Base-by-base conservation (phyloP, 2,888 invertebrate genomes). In the Nesidiocoris tenuis region DNA sequence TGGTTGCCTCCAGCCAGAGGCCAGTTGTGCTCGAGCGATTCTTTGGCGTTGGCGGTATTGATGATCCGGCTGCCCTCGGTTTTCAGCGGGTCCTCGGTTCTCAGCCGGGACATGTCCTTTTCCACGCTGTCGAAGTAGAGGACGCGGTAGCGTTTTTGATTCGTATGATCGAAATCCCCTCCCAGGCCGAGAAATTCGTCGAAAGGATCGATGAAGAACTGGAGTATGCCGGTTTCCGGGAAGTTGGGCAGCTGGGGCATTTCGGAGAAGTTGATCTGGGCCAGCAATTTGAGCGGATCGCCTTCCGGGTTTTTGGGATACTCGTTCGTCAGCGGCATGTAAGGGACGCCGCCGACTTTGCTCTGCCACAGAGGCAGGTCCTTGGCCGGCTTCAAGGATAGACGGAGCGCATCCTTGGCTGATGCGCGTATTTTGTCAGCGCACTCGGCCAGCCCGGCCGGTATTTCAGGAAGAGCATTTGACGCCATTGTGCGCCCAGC, bases 181-280 rank as follows among this genome's bases (percentile, higher is more conserved):
- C 72, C 72, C 1, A 72, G 22, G 9, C 72, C 72, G n/a, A 72
- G 72, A 17, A 72, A 72, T 61, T 72, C 72, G 61, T 72, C 72
- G n/a, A 61, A 72, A 1, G 72, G 72, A 18, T 72, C 72, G 16
- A 72, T 61, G 72, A 21, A 72, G 21, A 72, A 72, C 55, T 72
- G 72, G 16, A 72, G 39, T 61, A 72, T 72, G 7, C 72, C 72
- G 21, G 25, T 61, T 19, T 72, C 72, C 3, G 72, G 72, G 18
- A 25, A 56, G 2, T 61, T 61, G 1, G 39, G 39, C 21, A 72
- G 54, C 9, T 22, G 25, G 1, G 72, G 72, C 12, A 61, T 61
- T 54, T 72, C 72, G 18, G 72, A 61, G 1, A 72, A 22, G 72
- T 72, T 72, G 61, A 72, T 61, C 54, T 72, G 72, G 0, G 72